Evolutionary conservation across 2,888 invertebrate genomes (phyloP).

Genomic region (Lingula anatina): DNA sequence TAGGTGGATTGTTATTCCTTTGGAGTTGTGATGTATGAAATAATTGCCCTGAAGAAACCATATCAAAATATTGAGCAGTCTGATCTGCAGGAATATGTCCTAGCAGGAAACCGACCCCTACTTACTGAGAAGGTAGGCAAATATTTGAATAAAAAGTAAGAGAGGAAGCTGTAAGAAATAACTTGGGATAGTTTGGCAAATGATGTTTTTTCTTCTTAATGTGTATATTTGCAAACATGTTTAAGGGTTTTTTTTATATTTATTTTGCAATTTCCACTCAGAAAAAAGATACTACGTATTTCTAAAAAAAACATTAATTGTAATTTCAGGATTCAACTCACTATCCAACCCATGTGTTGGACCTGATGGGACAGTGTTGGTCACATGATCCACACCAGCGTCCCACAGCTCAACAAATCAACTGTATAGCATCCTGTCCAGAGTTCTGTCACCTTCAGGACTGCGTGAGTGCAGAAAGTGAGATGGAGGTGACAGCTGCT

Average conservation of each 20-base stretch:
- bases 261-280: neutral
- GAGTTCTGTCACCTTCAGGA: slow-evolving; percentile 87
- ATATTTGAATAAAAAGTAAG: too few species aligned
- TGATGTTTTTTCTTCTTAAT: neutral
- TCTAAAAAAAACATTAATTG: too few species aligned
- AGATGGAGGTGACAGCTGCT: slow-evolving; percentile 22
- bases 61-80: too few species aligned
- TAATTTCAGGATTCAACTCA: slow-evolving; percentile 44
- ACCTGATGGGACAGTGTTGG: slow-evolving; percentile 96
- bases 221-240: too few species aligned
- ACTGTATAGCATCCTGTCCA: slow-evolving; percentile 84
- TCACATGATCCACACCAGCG: slow-evolving; percentile 71
- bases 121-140: too few species aligned
- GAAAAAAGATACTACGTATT: too few species aligned
- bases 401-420: slow-evolving; percentile 85
- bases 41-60: too few species aligned
- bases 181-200: too few species aligned
- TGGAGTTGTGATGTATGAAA: slow-evolving; percentile 96
- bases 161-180: too few species aligned
- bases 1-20: slow-evolving; percentile 97
- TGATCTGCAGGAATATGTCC: too few species aligned
- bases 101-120: too few species aligned
- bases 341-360: slow-evolving; percentile 69
- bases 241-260: too few species aligned
- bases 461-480: slow-evolving; percentile 64